Evolutionary conservation across 2,888 invertebrate genomes (phyloP), one percentile per base, ranked within the genome.

Genomic region (Drosophila quinaria): DNA sequence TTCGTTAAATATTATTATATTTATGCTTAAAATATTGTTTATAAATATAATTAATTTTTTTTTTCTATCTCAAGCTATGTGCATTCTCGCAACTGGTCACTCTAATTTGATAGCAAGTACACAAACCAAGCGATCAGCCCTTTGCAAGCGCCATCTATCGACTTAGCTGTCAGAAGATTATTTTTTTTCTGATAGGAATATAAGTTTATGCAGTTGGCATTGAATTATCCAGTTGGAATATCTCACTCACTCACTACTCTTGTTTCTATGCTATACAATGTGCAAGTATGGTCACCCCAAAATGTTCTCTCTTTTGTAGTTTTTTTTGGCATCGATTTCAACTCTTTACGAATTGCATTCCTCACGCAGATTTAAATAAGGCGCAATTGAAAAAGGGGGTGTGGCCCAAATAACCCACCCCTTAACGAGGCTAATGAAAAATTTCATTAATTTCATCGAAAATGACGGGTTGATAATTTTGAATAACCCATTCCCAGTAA

Each of bases 371-470:
- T 72, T 59, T 52, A 39, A 59, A 59, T 72, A 41, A 46, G 59
- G 54, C 58, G 50, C 73, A 63, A 22, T 59, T 55, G 11, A 62
- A 67, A 50, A 67, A 56, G 25, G 77, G 73, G 80, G 78, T 60
- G 78, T 79, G 80, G 67, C 52, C 39, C 22, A n/a, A 25, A 25
- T 33, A 46, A 46, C 39, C 50, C 61, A 66, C 66, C 70, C 66
- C 3, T 46, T 5, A 35, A 19, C 55, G 31, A 52, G 50, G 42
- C 47, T 33, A 74, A 70, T 69, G 62, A 63, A 78, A 78, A 70
- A 74, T 75, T 81, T 82, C 80, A 80, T 80, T 81, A 81, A 75
- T 78, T 64, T 46, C 65, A 72, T 75, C 60, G 66, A 46, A 70
- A 74, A 56, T 74, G 66, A 70, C 64, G 61, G 69, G 59, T 54